Evolutionary conservation across 2,113 vertebrate genomes (phyloP), one percentile per base, ranked within the genome.

Genomic region (Semicossyphus pulcher): DNA sequence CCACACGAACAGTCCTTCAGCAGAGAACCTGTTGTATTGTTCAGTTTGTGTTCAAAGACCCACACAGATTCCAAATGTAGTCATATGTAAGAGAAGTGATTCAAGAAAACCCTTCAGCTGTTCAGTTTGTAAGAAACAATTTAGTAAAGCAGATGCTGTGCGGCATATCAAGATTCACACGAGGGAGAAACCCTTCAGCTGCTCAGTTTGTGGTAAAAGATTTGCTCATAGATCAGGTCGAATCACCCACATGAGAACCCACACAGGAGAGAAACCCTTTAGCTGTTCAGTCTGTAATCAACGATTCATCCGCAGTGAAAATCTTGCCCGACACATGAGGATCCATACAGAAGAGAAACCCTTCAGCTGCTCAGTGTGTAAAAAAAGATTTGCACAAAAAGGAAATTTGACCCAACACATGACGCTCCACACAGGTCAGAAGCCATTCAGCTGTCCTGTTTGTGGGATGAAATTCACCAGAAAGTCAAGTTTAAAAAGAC

Each of bases 271-370:
- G 16, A 72, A 28, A 10, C 58, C 69, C 0, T 44, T n/a, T 21
- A 9, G 58, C 18, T 72, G 70, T 14, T 7, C 58, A 0, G 4
- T 26, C 16, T 72, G 70, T 14, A n/a, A n/a, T 12, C 37, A 26
- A 54, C 18, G n/a, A 0, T 71, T 71, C 14, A 51, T 12, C 16
- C 42, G 23, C 10, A 71, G 32, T 1, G 67, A 45, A 23, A 26
- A 39, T 12, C 67, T 71, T 1, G 44, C n/a, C 18, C 25, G 25
- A 51, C 68, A 72, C 68, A 71, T 71, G 54, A 51, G 57, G n/a
- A n/a, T n/a, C n/a, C n/a, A n/a, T n/a, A n/a, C n/a, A n/a, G n/a
- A n/a, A n/a, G n/a, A n/a, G n/a, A 31, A n/a, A n/a, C n/a, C n/a
- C n/a, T n/a, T 26, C n/a, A n/a, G n/a, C n/a, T n/a, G n/a, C n/a